Evolutionary conservation across 2,113 vertebrate genomes (phyloP).

Genomic region (Pongo abelii): DNA sequence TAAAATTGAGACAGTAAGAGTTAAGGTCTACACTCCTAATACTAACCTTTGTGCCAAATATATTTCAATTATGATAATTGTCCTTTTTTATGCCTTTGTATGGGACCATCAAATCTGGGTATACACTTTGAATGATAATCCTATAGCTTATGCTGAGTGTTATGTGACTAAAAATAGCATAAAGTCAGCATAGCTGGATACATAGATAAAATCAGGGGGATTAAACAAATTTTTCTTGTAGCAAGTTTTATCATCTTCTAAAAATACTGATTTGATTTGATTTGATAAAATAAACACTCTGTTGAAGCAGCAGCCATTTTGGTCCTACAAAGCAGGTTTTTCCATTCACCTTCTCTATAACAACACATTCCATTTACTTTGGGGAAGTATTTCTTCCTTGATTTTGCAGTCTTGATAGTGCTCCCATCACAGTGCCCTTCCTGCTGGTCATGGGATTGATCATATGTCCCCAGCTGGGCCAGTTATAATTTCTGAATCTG

Average conservation of each 20-base stretch:
- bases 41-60: not conserved
- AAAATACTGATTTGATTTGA: not conserved
- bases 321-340: not conserved
- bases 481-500: not conserved
- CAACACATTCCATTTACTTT: not conserved
- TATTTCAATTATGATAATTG: not conserved
- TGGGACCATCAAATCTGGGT: not conserved
- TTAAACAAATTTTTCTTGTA: not conserved
- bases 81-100: not conserved
- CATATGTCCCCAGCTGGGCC: not conserved
- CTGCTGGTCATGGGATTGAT: not conserved
- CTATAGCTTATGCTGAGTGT: not conserved
- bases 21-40: not conserved
- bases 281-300: not conserved
- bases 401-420: not conserved
- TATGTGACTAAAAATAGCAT: not conserved
- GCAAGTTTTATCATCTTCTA: not conserved
- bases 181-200: not conserved
- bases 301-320: not conserved
- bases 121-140: not conserved
- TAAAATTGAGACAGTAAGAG: not conserved
- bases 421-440: not conserved
- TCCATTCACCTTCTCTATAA: not conserved
- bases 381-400: not conserved
- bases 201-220: not conserved